phyloP scores from a whole-genome alignment of 2,888 invertebrate genomes.

The Tenthredo mesomela region DNA sequence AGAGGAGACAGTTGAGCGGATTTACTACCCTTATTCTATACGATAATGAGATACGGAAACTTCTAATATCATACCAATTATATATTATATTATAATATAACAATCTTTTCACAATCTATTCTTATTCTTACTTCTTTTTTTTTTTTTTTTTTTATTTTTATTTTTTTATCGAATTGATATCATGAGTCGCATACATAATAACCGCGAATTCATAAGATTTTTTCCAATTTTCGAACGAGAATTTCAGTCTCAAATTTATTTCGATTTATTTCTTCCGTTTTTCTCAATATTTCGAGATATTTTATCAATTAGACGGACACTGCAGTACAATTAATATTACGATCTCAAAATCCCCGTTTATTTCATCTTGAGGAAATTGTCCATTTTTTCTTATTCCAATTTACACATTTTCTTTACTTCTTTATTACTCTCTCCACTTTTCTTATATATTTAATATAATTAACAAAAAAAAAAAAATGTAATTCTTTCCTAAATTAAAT shows the following conservation, averaged over 20 bases:
- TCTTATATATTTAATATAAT: too few relatives aligned
- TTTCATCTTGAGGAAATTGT: background rate
- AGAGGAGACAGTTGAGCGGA: conserved; percentile 23
- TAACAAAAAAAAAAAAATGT: too few relatives aligned
- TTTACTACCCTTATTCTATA: background rate
- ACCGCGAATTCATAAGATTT: background rate
- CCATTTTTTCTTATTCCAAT: background rate
- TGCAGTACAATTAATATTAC: background rate
- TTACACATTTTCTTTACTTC: background rate
- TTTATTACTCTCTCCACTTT: background rate
- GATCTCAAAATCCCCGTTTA: background rate
- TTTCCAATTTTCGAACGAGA: background rate
- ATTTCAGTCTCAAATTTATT: background rate
- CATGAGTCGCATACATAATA: background rate
- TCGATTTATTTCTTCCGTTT: background rate
- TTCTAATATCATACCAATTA: background rate
- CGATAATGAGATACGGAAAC: background rate
- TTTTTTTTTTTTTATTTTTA: background rate
- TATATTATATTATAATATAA: background rate
- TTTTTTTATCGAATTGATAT: background rate
- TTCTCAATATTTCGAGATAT: background rate
- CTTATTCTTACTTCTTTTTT: background rate
- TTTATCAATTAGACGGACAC: background rate
- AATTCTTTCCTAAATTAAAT: background rate
- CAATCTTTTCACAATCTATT: background rate